Conservation (phyloP, 2,888 invertebrate genomes). For the Pseudococcus longispinus region DNA sequence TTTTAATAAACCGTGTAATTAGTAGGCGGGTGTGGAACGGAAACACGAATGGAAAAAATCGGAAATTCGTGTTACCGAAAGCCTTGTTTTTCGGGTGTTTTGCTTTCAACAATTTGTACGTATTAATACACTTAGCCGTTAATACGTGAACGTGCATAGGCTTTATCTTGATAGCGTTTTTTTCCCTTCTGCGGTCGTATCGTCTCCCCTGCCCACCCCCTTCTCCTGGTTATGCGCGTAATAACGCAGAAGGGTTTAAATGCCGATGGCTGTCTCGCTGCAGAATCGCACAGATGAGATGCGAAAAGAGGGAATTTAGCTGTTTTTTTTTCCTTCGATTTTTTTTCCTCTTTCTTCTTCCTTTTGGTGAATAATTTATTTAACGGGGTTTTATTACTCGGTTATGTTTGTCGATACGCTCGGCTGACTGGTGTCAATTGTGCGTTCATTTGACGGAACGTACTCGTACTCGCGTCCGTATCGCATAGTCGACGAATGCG, state of each 20-base stretch:
- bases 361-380: slow-evolving; percentile 28
- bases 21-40: not conserved
- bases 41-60: slow-evolving; percentile 24
- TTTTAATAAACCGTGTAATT: slow-evolving; percentile 29
- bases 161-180: slow-evolving; percentile 3
- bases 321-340: not conserved
- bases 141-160: not conserved
- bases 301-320: not conserved
- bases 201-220: not conserved
- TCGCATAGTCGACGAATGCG: not conserved
- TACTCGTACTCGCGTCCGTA: not conserved
- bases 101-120: slow-evolving; percentile 21
- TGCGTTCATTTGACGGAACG: slow-evolving; percentile 30
- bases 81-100: not conserved
- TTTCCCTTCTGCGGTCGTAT: not conserved
- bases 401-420: slow-evolving; percentile 43
- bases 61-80: slow-evolving; percentile 1
- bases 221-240: not conserved
- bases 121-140: not conserved
- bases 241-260: not conserved
- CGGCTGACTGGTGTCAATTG: slow-evolving; percentile 28
- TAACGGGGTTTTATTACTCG: slow-evolving; percentile 45
- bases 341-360: not conserved
- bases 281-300: not conserved
- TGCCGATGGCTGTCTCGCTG: not conserved